These are phyloP conservation scores for Caenorhabditis zanzibari DNA, from an alignment of 2,888 invertebrate genomes.

Conservation along the genomic window DNA sequence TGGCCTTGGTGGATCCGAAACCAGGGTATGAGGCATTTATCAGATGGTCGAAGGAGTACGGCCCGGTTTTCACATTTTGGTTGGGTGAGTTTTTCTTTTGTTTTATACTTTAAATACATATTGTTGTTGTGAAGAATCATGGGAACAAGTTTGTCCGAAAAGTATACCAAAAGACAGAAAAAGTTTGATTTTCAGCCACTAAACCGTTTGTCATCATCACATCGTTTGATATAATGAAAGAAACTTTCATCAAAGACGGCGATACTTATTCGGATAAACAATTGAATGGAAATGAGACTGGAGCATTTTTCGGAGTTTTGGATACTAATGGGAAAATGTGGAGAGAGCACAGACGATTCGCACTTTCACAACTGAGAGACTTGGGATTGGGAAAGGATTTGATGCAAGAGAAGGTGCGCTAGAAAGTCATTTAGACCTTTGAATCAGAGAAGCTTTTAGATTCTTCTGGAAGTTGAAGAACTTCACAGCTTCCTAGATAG, in stretches of 20 bases:
- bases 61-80: constrained; percentile 34
- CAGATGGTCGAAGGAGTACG: constrained; percentile 27
- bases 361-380: constrained; percentile 38
- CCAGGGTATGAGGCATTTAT: constrained; percentile 30
- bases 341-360: constrained; percentile 53
- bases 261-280: constrained; percentile 43
- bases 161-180: too few relatives aligned
- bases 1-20: neutral
- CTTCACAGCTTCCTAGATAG: constrained; percentile 9
- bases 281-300: neutral
- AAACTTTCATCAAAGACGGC: constrained; percentile 60
- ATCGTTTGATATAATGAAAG: constrained; percentile 53
- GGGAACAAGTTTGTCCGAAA: too few relatives aligned
- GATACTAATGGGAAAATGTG: constrained; percentile 44
- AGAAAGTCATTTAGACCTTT: too few relatives aligned
- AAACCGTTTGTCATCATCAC: constrained; percentile 42
- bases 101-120: too few relatives aligned
- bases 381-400: constrained; percentile 45
- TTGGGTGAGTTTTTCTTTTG: constrained; percentile 23
- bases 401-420: constrained; percentile 33
- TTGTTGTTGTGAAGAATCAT: too few relatives aligned
- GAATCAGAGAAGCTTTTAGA: neutral
- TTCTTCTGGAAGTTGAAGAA: constrained; percentile 4
- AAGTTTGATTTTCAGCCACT: constrained; percentile 6
- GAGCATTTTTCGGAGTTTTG: constrained; percentile 31